Conservation (phyloP, 1,140 invertebrate genomes). For the Diuraphis noxia region DNA sequence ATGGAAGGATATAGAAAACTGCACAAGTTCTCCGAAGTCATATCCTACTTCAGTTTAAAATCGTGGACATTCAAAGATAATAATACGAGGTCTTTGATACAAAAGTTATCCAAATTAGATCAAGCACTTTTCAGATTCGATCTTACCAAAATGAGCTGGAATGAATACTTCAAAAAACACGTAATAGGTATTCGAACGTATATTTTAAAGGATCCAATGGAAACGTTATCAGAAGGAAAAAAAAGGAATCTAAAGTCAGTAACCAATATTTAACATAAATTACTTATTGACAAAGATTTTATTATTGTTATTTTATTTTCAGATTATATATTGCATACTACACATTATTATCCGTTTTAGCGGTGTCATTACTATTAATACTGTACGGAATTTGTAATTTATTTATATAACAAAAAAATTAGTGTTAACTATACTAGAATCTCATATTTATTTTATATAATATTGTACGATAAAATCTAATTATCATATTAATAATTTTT, state of each 20-base stretch:
- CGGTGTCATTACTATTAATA: background rate
- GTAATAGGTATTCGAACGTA: slow-evolving; percentile 70
- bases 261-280: background rate
- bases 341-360: background rate
- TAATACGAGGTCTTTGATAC: slow-evolving; percentile 66
- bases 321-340: background rate
- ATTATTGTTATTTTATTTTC: slow-evolving; percentile 1
- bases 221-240: slow-evolving; percentile 26
- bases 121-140: slow-evolving; percentile 70
- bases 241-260: slow-evolving; percentile 39
- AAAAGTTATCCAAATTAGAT: slow-evolving; percentile 65
- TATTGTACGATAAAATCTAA: background rate
- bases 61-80: slow-evolving; percentile 56
- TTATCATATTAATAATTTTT: no score
- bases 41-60: slow-evolving; percentile 56
- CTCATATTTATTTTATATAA: background rate
- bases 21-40: slow-evolving; percentile 66
- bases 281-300: background rate
- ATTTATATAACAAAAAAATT: background rate
- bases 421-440: background rate
- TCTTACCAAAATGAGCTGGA: slow-evolving; percentile 71
- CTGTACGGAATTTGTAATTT: background rate
- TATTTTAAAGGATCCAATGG: slow-evolving; percentile 59
- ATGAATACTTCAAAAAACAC: slow-evolving; percentile 69
- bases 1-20: slow-evolving; percentile 75